Evolutionary conservation across 1,140 invertebrate species (phyloP).

Genomic region (Ostrea denselamellosa): DNA sequence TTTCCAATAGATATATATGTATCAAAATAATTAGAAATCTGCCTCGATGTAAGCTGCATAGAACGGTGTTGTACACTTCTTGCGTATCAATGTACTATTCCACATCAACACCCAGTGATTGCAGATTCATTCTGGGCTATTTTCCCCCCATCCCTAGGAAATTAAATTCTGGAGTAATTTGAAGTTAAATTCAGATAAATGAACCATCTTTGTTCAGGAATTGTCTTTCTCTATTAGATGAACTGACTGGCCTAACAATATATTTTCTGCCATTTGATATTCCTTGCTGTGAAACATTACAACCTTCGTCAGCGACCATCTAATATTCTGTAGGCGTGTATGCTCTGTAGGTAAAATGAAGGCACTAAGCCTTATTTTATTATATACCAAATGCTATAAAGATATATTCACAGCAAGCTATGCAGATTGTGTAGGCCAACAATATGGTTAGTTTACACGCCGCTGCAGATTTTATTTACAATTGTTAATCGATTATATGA

Average conservation of each 20-base stretch:
- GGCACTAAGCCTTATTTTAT: too few relatives aligned
- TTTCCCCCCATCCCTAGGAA: neutral
- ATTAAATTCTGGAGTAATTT: neutral
- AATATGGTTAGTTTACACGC: too few relatives aligned
- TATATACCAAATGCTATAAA: too few relatives aligned
- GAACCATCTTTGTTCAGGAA: neutral
- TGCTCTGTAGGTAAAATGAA: too few relatives aligned
- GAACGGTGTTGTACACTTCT: neutral
- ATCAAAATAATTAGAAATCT: neutral
- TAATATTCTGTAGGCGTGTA: too few relatives aligned
- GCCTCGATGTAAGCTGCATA: neutral
- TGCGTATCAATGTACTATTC: neutral
- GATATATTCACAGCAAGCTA: too few relatives aligned
- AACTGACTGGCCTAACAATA: neutral
- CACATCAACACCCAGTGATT: constrained; percentile 9
- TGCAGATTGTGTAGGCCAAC: too few relatives aligned
- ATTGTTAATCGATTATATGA: too few relatives aligned
- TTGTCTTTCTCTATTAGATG: neutral
- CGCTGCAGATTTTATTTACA: too few relatives aligned
- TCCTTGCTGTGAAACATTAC: too few relatives aligned
- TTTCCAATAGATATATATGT: neutral
- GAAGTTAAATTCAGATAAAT: neutral
- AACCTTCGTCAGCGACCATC: too few relatives aligned
- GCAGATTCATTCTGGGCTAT: neutral
- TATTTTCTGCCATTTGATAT: neutral